A percentile compares a stretch with the other conserved stretches of the same genome.
These are phyloP conservation scores for Bhutanitis thaidina DNA, from an alignment of 2,888 invertebrate species.

Conservation along the genomic window DNA sequence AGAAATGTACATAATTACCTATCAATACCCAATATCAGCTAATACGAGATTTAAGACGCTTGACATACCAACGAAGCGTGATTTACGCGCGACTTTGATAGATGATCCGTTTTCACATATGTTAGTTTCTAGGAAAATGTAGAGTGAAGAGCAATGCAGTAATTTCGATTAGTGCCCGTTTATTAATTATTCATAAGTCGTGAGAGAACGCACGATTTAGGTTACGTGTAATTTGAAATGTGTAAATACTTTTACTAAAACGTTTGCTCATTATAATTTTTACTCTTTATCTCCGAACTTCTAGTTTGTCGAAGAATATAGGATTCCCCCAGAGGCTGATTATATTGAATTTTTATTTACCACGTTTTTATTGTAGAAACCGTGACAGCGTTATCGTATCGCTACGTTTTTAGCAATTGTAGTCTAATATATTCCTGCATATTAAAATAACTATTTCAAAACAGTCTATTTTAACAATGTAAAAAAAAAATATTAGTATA, in stretches of 20 bases:
- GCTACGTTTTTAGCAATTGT: too few relatives aligned
- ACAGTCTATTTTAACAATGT: too few relatives aligned
- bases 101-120: constrained; percentile 12
- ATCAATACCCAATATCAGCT: constrained; percentile 3
- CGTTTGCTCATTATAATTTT: too few relatives aligned
- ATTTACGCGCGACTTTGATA: constrained; percentile 20
- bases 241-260: neutral
- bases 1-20: constrained; percentile 9
- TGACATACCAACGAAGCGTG: constrained; percentile 6
- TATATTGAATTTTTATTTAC: too few relatives aligned
- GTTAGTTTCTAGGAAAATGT: constrained; percentile 15
- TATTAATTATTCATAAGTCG: constrained; percentile 15
- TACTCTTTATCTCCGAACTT: too few relatives aligned
- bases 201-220: constrained; percentile 10
- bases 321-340: too few relatives aligned
- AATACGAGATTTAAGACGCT: constrained; percentile 7
- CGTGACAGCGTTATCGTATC: too few relatives aligned
- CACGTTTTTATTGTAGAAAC: too few relatives aligned
- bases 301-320: too few relatives aligned
- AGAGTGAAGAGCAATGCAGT: constrained; percentile 6
- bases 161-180: constrained; percentile 11
- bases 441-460: too few relatives aligned
- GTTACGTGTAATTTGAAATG: neutral
- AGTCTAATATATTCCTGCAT: too few relatives aligned
- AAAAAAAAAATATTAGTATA: too few relatives aligned